Conservation (phyloP, 2,888 invertebrate genomes). For the Andrena trimmerana region DNA sequence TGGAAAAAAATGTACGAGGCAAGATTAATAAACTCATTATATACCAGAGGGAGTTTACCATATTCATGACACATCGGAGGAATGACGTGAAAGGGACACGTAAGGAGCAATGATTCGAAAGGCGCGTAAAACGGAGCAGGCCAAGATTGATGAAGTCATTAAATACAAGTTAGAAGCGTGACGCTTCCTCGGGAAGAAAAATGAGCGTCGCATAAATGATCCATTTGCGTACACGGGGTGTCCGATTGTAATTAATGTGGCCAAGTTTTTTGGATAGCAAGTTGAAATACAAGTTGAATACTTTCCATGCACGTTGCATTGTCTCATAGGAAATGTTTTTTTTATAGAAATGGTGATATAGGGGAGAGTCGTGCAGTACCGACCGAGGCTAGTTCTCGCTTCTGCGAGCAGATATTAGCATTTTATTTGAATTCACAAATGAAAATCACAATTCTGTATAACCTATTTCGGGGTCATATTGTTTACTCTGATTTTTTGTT, state of each 20-base stretch:
- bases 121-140: background rate
- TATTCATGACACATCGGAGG: constrained; percentile 2
- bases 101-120: constrained; percentile 3
- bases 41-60: background rate
- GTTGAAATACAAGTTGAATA: too few relatives aligned
- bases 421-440: too few relatives aligned
- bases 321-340: too few relatives aligned
- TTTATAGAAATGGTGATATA: too few relatives aligned
- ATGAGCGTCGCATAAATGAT: constrained; percentile 5
- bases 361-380: too few relatives aligned
- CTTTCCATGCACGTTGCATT: too few relatives aligned
- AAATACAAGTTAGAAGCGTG: background rate
- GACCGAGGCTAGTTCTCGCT: too few relatives aligned
- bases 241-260: background rate
- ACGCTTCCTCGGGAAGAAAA: constrained; percentile 1
- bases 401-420: too few relatives aligned
- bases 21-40: background rate
- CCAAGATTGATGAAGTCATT: constrained; percentile 31
- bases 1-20: background rate
- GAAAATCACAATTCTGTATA: too few relatives aligned
- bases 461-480: too few relatives aligned
- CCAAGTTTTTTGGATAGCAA: background rate
- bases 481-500: too few relatives aligned
- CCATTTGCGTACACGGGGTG: background rate
- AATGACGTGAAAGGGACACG: constrained; percentile 1